phyloP scores from a whole-genome alignment of 2,888 invertebrate genomes.

The Melanargia galathea region DNA sequence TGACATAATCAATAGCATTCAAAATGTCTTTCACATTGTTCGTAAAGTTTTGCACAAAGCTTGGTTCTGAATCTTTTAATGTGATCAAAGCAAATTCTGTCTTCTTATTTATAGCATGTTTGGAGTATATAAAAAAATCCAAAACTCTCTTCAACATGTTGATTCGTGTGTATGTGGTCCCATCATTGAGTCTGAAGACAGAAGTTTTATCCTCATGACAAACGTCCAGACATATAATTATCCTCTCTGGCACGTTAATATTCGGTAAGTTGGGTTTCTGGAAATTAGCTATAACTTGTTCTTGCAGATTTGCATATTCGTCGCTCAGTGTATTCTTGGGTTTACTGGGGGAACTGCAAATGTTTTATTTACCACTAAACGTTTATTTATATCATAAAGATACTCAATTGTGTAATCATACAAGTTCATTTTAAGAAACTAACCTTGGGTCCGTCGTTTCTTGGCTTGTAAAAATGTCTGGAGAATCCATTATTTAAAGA shows the following conservation, averaged over 20 bases:
- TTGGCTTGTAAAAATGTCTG: conserved; percentile 50
- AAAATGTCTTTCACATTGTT: conserved; percentile 82
- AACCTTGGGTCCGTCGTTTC: conserved; percentile 36
- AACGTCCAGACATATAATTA: conserved; percentile 84
- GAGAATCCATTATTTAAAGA: conserved; percentile 16
- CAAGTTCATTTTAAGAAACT: background rate
- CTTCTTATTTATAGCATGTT: conserved; percentile 81
- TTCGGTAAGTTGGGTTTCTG: conserved; percentile 75
- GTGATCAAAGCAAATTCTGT: conserved; percentile 85
- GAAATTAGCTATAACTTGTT: conserved; percentile 69
- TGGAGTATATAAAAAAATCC: conserved; percentile 84
- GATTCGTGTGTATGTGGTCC: conserved; percentile 79
- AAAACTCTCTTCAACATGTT: conserved; percentile 84
- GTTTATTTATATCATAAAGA: background rate
- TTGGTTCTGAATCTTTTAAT: conserved; percentile 76
- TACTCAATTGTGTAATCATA: background rate
- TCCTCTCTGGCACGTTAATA: conserved; percentile 83
- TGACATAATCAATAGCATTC: conserved; percentile 79
- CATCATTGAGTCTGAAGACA: conserved; percentile 77
- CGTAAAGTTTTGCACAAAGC: conserved; percentile 84
- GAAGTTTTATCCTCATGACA: conserved; percentile 81
- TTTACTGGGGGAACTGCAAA: conserved; percentile 35
- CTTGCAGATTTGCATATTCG: conserved; percentile 53
- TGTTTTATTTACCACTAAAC: background rate
- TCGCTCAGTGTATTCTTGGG: conserved; percentile 40